Conservation (phyloP, 2,113 vertebrate species). For the Astur gentilis region DNA sequence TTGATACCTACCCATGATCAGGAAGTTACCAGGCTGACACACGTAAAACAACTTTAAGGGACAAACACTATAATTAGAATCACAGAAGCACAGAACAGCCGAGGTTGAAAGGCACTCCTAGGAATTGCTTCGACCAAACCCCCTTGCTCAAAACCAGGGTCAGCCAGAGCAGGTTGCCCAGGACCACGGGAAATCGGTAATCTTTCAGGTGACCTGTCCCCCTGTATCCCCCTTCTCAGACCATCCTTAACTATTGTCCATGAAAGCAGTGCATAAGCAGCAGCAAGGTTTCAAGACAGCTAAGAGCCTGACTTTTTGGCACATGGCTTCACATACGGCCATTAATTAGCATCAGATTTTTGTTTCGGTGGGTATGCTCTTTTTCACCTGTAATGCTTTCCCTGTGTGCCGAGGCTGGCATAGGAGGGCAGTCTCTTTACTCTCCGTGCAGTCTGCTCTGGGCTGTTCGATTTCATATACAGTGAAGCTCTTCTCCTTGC, state of each 20-base stretch:
- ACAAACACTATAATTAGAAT: not conserved
- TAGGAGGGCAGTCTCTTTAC: not conserved
- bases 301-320: not conserved
- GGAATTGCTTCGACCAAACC: not conserved
- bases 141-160: not conserved
- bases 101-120: not conserved
- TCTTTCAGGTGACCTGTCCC: not conserved
- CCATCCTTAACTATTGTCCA: too few species aligned
- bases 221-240: not conserved
- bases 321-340: not conserved
- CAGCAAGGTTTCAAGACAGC: not conserved
- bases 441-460: not conserved
- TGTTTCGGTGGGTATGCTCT: not conserved
- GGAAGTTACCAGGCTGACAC: not conserved
- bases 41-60: not conserved
- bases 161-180: not conserved
- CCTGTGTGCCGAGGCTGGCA: not conserved
- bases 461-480: not conserved
- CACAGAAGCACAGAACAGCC: not conserved
- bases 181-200: not conserved
- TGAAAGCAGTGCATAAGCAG: not conserved
- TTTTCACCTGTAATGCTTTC: not conserved
- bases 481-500: not conserved
- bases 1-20: rapidly evolving
- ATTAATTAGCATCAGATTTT: rapidly evolving